These are phyloP conservation scores for Tichodroma muraria DNA, from an alignment of 2,113 vertebrate genomes.

Conservation along the genomic window DNA sequence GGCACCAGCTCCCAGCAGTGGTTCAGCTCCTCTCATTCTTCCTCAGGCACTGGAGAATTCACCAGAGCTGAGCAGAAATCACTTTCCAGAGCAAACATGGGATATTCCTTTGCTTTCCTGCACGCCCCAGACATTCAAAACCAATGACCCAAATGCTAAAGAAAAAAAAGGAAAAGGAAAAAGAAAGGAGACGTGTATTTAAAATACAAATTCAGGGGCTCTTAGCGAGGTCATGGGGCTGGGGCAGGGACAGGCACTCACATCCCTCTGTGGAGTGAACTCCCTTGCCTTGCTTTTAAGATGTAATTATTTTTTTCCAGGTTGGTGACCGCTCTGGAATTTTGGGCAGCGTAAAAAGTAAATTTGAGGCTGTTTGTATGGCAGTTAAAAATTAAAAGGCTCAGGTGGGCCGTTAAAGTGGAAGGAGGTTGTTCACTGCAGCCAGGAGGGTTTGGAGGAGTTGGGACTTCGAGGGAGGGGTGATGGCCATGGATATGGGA, in stretches of 20 bases:
- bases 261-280: background rate
- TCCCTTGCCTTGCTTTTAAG: background rate
- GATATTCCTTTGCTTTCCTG: background rate
- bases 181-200: background rate
- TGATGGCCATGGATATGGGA: rapidly evolving
- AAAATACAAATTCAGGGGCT: background rate
- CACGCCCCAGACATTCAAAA: background rate
- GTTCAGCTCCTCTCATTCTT: background rate
- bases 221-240: background rate
- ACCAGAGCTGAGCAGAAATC: background rate
- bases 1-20: background rate
- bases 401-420: background rate
- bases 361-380: background rate
- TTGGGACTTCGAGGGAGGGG: background rate
- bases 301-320: background rate
- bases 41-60: background rate
- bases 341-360: background rate
- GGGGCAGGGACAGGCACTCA: background rate
- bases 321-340: conserved; percentile 3
- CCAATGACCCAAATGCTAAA: background rate
- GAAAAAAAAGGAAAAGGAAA: too few species aligned
- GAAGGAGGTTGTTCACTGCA: background rate
- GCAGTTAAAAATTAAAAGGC: conserved; percentile 31
- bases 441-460: background rate
- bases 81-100: background rate